Evolutionary conservation across 1,140 invertebrate species (phyloP), one percentile per base, ranked within the genome.

Genomic region (Brachystomella parvula): DNA sequence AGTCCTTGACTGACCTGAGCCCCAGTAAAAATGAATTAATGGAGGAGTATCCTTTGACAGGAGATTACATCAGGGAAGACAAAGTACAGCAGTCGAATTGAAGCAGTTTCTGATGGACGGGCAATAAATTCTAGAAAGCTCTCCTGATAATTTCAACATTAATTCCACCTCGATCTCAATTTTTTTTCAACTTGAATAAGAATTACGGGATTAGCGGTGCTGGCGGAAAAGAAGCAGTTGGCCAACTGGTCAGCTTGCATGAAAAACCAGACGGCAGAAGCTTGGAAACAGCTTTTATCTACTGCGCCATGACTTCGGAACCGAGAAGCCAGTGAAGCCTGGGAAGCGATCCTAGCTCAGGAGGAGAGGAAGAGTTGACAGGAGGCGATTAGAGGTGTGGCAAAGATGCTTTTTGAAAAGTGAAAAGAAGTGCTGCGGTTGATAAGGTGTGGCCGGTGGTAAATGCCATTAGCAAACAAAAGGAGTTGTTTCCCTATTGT

Each of bases 81-180:
- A 39, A 39, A 39, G 35, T 39, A 19, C 6, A 39, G 35, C 35
- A 39, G 35, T 6, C 35, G 19, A 6, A 15, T 24, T 26, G 12
- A 53, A 53, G 12, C 49, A 24, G 12, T 53, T 53, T 53, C 49
- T 53, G 35, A 39, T 53, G 12, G 49, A 53, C 49, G 24, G 12
- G 49, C 49, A 53, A 53, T 53, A 53, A 53, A 53, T 53, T 19
- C 35, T n/a, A n/a, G n/a, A n/a, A n/a, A n/a, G n/a, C n/a, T n/a
- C n/a, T n/a, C n/a, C n/a, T n/a, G n/a, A n/a, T n/a, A 26, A 53
- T 53, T 53, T 53, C 49, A 53, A 53, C 24, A 53, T n/a, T n/a
- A n/a, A n/a, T n/a, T n/a, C n/a, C n/a, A n/a, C n/a, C n/a, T n/a
- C n/a, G n/a, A n/a, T n/a, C n/a, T n/a, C n/a, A n/a, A n/a, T n/a